phyloP scores from a whole-genome alignment of 1,140 invertebrate genomes.

The Hypsibius dujardini region DNA sequence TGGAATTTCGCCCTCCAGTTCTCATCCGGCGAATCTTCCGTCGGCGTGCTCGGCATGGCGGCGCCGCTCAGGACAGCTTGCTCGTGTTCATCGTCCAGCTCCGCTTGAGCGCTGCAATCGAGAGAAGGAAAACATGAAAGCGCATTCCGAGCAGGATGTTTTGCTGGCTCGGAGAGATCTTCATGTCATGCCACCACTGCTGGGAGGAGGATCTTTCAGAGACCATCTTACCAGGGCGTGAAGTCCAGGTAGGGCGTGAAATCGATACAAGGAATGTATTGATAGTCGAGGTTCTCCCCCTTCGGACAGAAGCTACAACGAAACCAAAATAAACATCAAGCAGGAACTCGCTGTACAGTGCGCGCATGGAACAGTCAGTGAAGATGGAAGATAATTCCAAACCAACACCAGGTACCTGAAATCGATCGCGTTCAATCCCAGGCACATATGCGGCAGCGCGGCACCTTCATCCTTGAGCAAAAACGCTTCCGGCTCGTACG shows the following conservation, averaged over 20 bases:
- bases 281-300: neutral
- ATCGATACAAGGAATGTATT: slow-evolving; percentile 9
- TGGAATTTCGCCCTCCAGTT: neutral
- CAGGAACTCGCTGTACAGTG: slow-evolving; percentile 1
- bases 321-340: neutral
- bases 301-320: slow-evolving; percentile 9
- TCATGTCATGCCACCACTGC: too few species aligned
- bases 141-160: too few species aligned
- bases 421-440: slow-evolving; percentile 13
- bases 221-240: neutral
- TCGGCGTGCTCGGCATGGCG: too few species aligned
- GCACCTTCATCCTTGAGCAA: slow-evolving; percentile 3
- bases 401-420: neutral
- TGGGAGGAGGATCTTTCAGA: too few species aligned
- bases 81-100: slow-evolving; percentile 8
- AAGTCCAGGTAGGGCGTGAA: slow-evolving; percentile 12
- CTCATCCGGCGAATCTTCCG: neutral
- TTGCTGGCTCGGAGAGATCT: too few species aligned
- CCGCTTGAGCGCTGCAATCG: slow-evolving; percentile 1
- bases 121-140: too few species aligned
- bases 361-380: too few species aligned
- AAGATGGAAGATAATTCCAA: too few species aligned
- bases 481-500: neutral
- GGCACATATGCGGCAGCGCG: neutral
- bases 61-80: neutral